A percentile compares a stretch with the other conserved stretches of the same genome.
phyloP scores from a whole-genome alignment of 2,888 invertebrate genomes.

The Lithosia quadra region DNA sequence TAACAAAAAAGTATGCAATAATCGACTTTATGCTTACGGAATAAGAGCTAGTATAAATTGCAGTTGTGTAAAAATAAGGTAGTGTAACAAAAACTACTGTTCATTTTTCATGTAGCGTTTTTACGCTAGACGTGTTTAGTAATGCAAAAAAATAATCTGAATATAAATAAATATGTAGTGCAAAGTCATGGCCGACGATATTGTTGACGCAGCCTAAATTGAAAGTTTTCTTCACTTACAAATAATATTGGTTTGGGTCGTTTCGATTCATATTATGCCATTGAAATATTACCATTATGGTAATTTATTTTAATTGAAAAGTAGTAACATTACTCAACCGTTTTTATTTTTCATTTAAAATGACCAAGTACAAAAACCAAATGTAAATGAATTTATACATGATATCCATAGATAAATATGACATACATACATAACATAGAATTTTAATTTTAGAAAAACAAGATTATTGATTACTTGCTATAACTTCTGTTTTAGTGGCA shows the following conservation, averaged over 20 bases:
- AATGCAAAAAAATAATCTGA: slow-evolving; percentile 56
- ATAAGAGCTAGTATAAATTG: background rate
- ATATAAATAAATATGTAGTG: slow-evolving; percentile 47
- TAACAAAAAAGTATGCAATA: slow-evolving; percentile 3
- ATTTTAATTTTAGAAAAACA: no score
- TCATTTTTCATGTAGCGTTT: slow-evolving; percentile 68
- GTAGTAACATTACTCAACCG: no score
- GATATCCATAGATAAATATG: no score
- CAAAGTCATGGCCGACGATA: slow-evolving; percentile 35
- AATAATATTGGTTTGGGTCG: background rate
- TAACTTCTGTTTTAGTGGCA: no score
- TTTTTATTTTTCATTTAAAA: no score
- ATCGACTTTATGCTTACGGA: slow-evolving; percentile 1
- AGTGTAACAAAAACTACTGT: slow-evolving; percentile 55
- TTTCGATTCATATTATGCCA: background rate
- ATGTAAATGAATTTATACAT: no score
- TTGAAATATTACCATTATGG: background rate
- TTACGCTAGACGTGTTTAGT: slow-evolving; percentile 59
- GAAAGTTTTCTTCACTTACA: slow-evolving; percentile 10
- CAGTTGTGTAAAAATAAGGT: slow-evolving; percentile 18
- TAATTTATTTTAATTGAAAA: background rate
- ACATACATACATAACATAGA: no score
- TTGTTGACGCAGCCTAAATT: slow-evolving; percentile 24
- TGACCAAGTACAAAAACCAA: no score
- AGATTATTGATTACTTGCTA: no score